Evolutionary conservation across 92 coral and sea anemone species (phyloP).

Genomic region (Pocillopora grandis): DNA sequence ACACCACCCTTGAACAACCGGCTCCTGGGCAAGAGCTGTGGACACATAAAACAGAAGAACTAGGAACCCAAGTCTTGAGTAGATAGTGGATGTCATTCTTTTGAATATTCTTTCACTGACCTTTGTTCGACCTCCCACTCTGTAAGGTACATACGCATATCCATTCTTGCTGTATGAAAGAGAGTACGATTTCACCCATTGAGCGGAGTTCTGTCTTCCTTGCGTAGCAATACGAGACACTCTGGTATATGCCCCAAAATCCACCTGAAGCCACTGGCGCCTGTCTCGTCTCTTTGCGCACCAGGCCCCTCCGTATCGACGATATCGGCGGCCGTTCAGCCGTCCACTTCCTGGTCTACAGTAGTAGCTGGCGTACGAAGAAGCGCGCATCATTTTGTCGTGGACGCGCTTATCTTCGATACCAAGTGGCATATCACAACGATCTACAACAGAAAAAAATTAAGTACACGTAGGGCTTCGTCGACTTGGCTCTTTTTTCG

Average conservation of each 20-base stretch:
- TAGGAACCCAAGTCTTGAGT: not conserved
- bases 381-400: slow-evolving; percentile 69
- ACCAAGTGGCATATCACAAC: slow-evolving; percentile 93
- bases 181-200: slow-evolving; percentile 72
- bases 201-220: slow-evolving; percentile 74
- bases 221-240: slow-evolving; percentile 74
- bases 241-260: slow-evolving; percentile 72
- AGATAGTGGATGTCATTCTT: not conserved
- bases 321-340: slow-evolving; percentile 63
- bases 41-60: no score
- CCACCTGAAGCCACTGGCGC: slow-evolving; percentile 77
- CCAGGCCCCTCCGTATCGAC: slow-evolving; percentile 76
- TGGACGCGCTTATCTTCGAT: slow-evolving; percentile 68
- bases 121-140: slow-evolving; percentile 64
- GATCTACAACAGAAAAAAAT: slow-evolving; percentile 35
- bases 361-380: slow-evolving; percentile 64
- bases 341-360: slow-evolving; percentile 74
- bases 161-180: slow-evolving; percentile 80
- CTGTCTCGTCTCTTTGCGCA: slow-evolving; percentile 69
- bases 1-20: no score
- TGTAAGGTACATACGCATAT: slow-evolving; percentile 52
- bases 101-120: slow-evolving; percentile 29
- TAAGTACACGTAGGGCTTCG: not conserved
- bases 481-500: no score
- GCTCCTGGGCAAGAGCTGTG: no score